These are phyloP conservation scores for Kryphioiulus occultus DNA, from an alignment of 2,888 invertebrate species.

Conservation along the genomic window DNA sequence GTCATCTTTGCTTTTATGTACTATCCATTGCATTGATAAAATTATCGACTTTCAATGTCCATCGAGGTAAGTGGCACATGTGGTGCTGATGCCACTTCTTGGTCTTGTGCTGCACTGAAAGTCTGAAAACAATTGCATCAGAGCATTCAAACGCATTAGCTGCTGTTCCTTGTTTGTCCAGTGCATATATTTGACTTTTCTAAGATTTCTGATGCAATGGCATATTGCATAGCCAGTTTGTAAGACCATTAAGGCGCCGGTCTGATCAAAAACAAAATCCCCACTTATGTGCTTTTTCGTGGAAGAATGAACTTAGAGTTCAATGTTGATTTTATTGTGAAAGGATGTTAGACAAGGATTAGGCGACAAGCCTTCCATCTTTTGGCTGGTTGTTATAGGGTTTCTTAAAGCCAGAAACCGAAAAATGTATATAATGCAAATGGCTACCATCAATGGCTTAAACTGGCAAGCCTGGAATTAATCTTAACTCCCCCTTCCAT, in stretches of 20 bases:
- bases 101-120: too few species aligned
- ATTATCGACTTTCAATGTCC: too few species aligned
- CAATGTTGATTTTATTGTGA: slow-evolving; percentile 8
- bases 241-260: not conserved
- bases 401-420: not conserved
- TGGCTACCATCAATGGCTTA: not conserved
- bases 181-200: not conserved
- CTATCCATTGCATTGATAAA: too few species aligned
- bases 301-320: slow-evolving; percentile 10
- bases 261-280: not conserved
- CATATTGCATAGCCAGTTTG: not conserved
- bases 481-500: not conserved
- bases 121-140: not conserved
- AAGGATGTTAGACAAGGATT: slow-evolving; percentile 19
- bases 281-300: not conserved
- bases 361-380: not conserved
- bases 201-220: not conserved
- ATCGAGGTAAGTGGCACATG: too few species aligned
- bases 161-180: not conserved
- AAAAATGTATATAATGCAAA: not conserved
- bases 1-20: too few species aligned
- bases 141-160: not conserved
- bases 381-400: not conserved
- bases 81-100: too few species aligned
- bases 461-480: not conserved